A percentile compares a stretch with the other conserved stretches of the same genome.
phyloP scores from a whole-genome alignment of 2,797 vertebrate genomes.

The Pseudochromis fuscus region DNA sequence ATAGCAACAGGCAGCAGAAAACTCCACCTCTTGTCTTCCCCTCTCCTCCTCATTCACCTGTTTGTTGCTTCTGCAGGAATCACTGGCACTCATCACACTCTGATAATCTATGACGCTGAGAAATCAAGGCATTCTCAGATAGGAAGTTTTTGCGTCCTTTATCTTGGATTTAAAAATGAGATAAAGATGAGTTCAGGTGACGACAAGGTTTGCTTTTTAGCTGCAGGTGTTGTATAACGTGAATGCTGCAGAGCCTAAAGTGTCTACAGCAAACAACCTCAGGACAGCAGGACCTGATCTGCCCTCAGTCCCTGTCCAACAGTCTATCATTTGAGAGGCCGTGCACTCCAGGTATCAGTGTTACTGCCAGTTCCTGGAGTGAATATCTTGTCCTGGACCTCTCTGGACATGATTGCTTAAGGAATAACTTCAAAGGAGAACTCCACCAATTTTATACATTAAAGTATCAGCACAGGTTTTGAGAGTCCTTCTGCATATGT shows the following conservation, averaged over 20 bases:
- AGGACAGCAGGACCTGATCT: neutral
- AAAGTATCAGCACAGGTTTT: too few species aligned
- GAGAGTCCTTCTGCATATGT: too few species aligned
- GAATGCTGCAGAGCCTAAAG: neutral
- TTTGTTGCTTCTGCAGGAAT: slow-evolving; percentile 7
- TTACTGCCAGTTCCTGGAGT: too few species aligned
- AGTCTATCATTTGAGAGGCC: neutral
- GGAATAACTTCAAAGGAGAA: too few species aligned
- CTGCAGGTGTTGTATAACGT: neutral
- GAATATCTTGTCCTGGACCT: neutral
- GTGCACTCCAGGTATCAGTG: neutral
- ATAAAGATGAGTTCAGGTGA: neutral
- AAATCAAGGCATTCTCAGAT: too few species aligned
- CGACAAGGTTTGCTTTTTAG: neutral
- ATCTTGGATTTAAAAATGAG: neutral
- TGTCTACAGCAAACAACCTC: neutral
- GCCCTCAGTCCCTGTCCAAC: neutral
- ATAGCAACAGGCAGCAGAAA: slow-evolving; percentile 47
- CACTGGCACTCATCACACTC: neutral
- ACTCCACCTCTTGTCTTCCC: slow-evolving; percentile 34
- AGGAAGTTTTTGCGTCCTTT: neutral
- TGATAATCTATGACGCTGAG: slow-evolving; percentile 3
- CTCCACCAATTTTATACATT: too few species aligned
- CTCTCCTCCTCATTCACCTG: slow-evolving; percentile 41
- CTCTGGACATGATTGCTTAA: too few species aligned